Evolutionary conservation across 2,113 vertebrate species (phyloP).

Genomic region (Paralichthys olivaceus): DNA sequence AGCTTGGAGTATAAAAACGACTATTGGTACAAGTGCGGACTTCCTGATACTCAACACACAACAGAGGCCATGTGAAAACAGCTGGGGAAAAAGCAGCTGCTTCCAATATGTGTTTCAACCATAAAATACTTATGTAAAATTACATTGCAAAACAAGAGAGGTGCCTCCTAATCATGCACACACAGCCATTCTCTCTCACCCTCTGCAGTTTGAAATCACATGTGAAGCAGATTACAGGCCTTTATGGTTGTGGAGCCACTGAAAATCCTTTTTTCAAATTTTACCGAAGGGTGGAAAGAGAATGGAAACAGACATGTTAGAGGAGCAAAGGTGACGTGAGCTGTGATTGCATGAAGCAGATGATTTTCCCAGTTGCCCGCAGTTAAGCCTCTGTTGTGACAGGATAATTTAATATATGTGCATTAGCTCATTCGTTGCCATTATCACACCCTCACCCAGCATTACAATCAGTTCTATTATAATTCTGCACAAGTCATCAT

Average conservation of each 20-base stretch:
- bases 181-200: slow-evolving; percentile 30
- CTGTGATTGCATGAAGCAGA: slow-evolving; percentile 2
- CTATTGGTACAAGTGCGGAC: slow-evolving; percentile 9
- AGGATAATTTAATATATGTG: slow-evolving; percentile 13
- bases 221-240: slow-evolving; percentile 64
- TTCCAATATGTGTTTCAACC: slow-evolving; percentile 70
- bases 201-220: slow-evolving; percentile 53
- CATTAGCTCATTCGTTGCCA: slow-evolving; percentile 22
- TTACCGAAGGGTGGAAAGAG: not conserved
- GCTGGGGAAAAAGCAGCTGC: slow-evolving; percentile 68
- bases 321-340: slow-evolving; percentile 38
- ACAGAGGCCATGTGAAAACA: slow-evolving; percentile 49
- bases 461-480: slow-evolving; percentile 1
- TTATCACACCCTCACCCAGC: not conserved
- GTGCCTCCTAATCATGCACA: slow-evolving; percentile 52
- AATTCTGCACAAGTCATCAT: slow-evolving; percentile 13
- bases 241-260: slow-evolving; percentile 62
- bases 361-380: slow-evolving; percentile 1
- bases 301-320: slow-evolving; percentile 45
- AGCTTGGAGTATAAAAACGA: slow-evolving; percentile 20
- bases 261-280: slow-evolving; percentile 1
- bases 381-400: slow-evolving; percentile 9
- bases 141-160: slow-evolving; percentile 52
- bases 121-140: slow-evolving; percentile 72
- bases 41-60: slow-evolving; percentile 60